Conservation (phyloP, 2,888 invertebrate genomes). For the Ophraella communa region DNA sequence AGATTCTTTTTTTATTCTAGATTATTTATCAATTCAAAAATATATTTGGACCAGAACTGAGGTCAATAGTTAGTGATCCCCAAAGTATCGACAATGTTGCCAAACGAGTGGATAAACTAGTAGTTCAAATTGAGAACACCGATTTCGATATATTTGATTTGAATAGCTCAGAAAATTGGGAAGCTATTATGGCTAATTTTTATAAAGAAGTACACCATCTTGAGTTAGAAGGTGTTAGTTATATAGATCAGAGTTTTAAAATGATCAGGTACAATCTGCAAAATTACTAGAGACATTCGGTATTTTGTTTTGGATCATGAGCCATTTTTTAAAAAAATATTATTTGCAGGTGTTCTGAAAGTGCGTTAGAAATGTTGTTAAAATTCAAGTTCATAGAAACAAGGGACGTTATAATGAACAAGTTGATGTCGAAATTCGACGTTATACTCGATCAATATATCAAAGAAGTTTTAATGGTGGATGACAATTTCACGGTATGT, state of each 20-base stretch:
- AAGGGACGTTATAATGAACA: conserved; percentile 73
- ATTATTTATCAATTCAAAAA: conserved; percentile 87
- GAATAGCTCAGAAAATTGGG: conserved; percentile 85
- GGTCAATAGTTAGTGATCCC: conserved; percentile 86
- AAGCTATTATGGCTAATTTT: conserved; percentile 79
- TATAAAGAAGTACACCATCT: conserved; percentile 75
- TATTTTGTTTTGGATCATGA: too few relatives aligned
- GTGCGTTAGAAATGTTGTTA: conserved; percentile 78
- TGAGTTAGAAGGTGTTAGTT: conserved; percentile 82
- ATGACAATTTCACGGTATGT: conserved; percentile 72
- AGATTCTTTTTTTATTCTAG: conserved; percentile 55
- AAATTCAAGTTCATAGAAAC: conserved; percentile 84
- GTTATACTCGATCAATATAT: conserved; percentile 84
- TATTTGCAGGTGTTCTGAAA: conserved; percentile 73
- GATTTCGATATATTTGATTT: conserved; percentile 85
- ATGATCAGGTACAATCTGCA: conserved; percentile 66
- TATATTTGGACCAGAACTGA: conserved; percentile 85
- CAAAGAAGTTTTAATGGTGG: conserved; percentile 78
- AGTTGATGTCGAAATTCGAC: conserved; percentile 82
- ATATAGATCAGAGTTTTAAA: conserved; percentile 86
- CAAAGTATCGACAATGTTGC: conserved; percentile 85
- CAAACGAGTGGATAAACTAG: conserved; percentile 78
- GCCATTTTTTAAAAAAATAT: too few relatives aligned
- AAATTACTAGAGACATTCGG: too few relatives aligned
- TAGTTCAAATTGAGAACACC: conserved; percentile 76